Percentiles rank a stretch among this genome's conserved stretches.
phyloP scores from a whole-genome alignment of 2,888 invertebrate species.

The Agapostemon virescens region DNA sequence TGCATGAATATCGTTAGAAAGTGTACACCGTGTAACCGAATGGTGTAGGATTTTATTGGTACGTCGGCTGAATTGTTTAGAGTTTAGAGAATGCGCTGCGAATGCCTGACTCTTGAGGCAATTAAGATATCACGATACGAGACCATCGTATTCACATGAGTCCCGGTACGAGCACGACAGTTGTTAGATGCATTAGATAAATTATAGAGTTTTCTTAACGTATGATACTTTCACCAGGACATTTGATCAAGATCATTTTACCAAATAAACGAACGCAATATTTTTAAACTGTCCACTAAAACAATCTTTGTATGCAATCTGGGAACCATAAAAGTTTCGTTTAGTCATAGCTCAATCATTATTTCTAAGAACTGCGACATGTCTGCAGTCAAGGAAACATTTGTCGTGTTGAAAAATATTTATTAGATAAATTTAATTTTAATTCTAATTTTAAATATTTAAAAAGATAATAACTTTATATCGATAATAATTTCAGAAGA shows the following conservation, averaged over 20 bases:
- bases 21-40: neutral
- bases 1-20: slow-evolving; percentile 8
- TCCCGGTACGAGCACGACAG: neutral
- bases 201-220: slow-evolving; percentile 3
- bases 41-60: slow-evolving; percentile 1
- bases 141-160: neutral
- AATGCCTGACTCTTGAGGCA: slow-evolving; percentile 9
- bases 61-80: neutral
- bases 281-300: neutral
- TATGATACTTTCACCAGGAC: slow-evolving; percentile 5
- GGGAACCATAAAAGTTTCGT: neutral
- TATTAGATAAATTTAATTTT: too few species aligned
- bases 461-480: too few species aligned
- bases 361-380: neutral
- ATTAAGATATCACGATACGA: slow-evolving; percentile 14
- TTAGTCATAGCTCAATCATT: neutral
- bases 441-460: too few species aligned
- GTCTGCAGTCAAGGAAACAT: neutral
- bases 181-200: slow-evolving; percentile 16
- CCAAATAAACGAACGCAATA: neutral
- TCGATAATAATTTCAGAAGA: too few species aligned
- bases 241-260: neutral
- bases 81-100: neutral
- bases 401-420: neutral
- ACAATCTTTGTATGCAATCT: neutral